Base-by-base conservation (phyloP, 2,113 vertebrate genomes). In the Platycercus adscitus region DNA sequence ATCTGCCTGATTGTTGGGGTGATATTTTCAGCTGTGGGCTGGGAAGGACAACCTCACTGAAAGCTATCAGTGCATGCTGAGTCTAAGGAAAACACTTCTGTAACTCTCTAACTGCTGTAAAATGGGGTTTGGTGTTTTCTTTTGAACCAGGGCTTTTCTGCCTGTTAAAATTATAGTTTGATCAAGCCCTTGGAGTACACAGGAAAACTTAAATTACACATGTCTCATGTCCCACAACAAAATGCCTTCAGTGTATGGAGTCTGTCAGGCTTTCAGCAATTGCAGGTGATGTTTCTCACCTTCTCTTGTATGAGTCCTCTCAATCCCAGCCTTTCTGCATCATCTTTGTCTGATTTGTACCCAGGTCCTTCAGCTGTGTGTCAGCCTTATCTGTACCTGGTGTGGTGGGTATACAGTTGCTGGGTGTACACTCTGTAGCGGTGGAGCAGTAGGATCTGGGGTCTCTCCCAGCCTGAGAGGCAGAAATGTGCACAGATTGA, bases 171-270 rank as follows among this genome's bases (percentile, higher is more conserved):
- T 20, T 80, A 8, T 12, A 39, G n/a, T 68, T 81, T 73, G 41
- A 18, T 65, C 13, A 46, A 87, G 10, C 17, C n/a, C 25, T 75
- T 73, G 17, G 19, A 60, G 82, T 19, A 52, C 11, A 21, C 13
- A 23, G 33, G 8, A 49, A 49, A 63, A 18, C 6, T 25, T 17
- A 20, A 73, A 41, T 53, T 28, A 21, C 52, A 25, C 49, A 33
- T 5, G 17, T 41, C 21, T 58, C 3, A 2, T 0, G 2, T 24
- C 25, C 80, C 8, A 1, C 26, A 61, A 15, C 3, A 6, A 53
- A 92, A 70, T 41, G 16, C 13, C 29, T 79, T 61, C 44, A 13
- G 24, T 10, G 3, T 10, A 2, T 7, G n/a, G 39, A 35, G 7
- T 15, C 20, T 71, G 70, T 12, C 7, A 15, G 18, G 24, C 24